Percentiles rank a stretch among this genome's conserved stretches.
These are phyloP conservation scores for Dryomyza anilis DNA, from an alignment of 2,888 invertebrate genomes.

Conservation along the genomic window DNA sequence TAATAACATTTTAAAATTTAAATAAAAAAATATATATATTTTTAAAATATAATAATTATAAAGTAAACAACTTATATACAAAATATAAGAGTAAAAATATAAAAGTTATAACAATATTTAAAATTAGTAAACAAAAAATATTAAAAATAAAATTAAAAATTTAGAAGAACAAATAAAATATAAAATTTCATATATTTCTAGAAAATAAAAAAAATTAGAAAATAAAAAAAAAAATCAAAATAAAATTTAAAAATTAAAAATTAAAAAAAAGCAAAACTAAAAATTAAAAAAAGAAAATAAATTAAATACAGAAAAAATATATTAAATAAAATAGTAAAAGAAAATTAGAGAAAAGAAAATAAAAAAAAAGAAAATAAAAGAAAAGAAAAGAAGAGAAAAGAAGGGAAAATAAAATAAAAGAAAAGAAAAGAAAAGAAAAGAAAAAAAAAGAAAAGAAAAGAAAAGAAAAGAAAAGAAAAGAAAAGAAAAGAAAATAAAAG, in stretches of 20 bases:
- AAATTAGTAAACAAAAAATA: no score
- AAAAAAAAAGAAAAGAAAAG: background rate
- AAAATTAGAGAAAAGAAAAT: background rate
- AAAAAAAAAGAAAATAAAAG: background rate
- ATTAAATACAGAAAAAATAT: background rate
- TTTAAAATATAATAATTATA: no score
- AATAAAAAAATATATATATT: no score
- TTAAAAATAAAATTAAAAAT: no score
- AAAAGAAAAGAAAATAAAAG: background rate
- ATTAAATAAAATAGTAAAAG: background rate
- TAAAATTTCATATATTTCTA: no score
- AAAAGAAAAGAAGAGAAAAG: background rate
- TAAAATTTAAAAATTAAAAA: background rate
- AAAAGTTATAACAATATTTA: no score
- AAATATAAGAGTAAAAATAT: no score
- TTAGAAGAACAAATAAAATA: no score
- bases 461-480: background rate
- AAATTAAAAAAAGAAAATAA: background rate
- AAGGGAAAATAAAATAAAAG: slow-evolving; percentile 17
- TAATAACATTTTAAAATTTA: no score
- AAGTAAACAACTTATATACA: no score
- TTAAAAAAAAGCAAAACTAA: background rate
- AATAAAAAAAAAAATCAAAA: background rate
- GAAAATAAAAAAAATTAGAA: background rate
- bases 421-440: background rate